These are phyloP conservation scores for Branchinecta lynchi DNA, from an alignment of 1,140 invertebrate genomes.

Conservation along the genomic window DNA sequence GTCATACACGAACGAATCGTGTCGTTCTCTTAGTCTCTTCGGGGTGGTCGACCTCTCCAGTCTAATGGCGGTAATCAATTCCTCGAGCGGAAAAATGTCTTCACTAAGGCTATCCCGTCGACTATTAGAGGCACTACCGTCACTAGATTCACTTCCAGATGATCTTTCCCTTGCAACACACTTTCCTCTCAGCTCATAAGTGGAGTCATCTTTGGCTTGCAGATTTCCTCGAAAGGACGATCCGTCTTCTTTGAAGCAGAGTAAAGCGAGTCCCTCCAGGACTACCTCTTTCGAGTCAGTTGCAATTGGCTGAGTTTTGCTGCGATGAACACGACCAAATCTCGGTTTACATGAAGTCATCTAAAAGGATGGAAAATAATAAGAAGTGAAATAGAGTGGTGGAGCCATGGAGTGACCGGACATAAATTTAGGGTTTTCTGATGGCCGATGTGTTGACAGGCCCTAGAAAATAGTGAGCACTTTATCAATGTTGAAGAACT, in stretches of 20 bases:
- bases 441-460: too few relatives aligned
- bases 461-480: too few relatives aligned
- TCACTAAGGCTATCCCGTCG: neutral
- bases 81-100: neutral
- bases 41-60: neutral
- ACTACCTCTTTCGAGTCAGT: neutral
- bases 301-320: neutral
- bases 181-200: neutral
- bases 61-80: neutral
- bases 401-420: neutral
- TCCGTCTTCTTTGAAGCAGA: neutral
- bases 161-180: neutral
- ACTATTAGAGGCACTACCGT: conserved; percentile 4
- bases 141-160: neutral
- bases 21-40: neutral
- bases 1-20: neutral
- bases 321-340: neutral
- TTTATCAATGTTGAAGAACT: too few relatives aligned
- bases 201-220: neutral
- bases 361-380: conserved; percentile 1
- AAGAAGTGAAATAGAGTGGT: neutral
- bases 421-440: too few relatives aligned
- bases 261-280: neutral
- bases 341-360: conserved; percentile 1
- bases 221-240: conserved; percentile 6